phyloP scores from a whole-genome alignment of 1,140 invertebrate genomes.

The Apis cerana region DNA sequence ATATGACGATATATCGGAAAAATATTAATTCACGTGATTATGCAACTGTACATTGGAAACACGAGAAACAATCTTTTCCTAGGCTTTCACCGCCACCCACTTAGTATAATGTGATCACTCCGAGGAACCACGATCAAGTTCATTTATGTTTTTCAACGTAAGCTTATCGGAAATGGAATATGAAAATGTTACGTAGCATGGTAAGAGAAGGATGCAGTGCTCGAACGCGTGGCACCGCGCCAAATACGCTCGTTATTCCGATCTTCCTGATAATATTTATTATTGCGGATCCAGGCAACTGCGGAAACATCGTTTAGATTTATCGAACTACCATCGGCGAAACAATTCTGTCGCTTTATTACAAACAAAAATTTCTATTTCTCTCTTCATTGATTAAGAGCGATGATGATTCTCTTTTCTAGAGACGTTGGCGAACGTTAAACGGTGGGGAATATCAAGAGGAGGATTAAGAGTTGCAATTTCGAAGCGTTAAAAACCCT shows the following conservation, averaged over 20 bases:
- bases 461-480: conserved; percentile 23
- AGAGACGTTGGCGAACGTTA: background rate
- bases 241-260: conserved; percentile 23
- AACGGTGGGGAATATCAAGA: background rate
- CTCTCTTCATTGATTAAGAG: background rate
- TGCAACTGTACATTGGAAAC: no score
- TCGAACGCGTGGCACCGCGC: conserved; percentile 3
- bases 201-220: background rate
- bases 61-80: background rate
- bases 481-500: background rate
- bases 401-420: background rate
- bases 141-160: background rate
- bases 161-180: conserved; percentile 23
- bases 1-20: background rate
- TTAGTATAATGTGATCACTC: background rate
- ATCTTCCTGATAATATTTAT: conserved; percentile 20
- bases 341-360: background rate
- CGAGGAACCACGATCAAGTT: background rate
- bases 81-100: background rate
- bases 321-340: background rate
- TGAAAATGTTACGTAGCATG: conserved; percentile 8
- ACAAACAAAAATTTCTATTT: background rate
- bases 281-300: background rate
- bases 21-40: background rate
- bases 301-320: conserved; percentile 16